These are phyloP conservation scores for Taphrorychus bicolor DNA, from an alignment of 2,888 invertebrate species.

Conservation along the genomic window DNA sequence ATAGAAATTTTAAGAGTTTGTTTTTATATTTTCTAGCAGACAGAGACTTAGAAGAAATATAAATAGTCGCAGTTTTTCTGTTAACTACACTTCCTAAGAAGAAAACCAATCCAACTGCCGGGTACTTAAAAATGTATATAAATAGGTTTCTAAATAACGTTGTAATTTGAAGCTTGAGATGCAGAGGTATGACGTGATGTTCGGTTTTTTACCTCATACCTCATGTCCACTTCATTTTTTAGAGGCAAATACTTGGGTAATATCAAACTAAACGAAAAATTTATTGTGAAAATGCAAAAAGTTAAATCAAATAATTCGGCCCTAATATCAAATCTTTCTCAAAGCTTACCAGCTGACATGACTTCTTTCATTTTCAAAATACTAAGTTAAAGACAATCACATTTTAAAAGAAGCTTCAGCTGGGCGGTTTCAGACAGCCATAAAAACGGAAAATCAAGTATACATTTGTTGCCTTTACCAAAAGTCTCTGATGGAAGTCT, in stretches of 20 bases:
- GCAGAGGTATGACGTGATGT: too few relatives aligned
- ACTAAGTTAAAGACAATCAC: neutral
- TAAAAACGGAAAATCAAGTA: constrained; percentile 12
- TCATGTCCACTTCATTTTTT: too few relatives aligned
- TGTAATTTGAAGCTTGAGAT: too few relatives aligned
- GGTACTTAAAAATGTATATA: constrained; percentile 16
- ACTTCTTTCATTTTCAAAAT: neutral
- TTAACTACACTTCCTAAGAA: neutral
- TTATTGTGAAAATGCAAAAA: neutral
- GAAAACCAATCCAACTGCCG: constrained; percentile 6
- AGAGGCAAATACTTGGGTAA: too few relatives aligned
- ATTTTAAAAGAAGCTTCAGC: neutral
- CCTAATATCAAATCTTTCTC: constrained; percentile 43
- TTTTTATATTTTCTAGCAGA: neutral
- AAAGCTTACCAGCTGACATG: neutral
- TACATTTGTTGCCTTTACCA: constrained; percentile 51
- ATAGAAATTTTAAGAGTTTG: neutral
- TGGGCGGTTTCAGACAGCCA: neutral
- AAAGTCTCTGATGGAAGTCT: constrained; percentile 60
- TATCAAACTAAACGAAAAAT: too few relatives aligned
- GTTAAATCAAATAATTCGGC: neutral
- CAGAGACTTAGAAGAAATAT: neutral
- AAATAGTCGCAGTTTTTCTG: neutral
- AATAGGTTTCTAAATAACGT: too few relatives aligned
- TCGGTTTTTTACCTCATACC: too few relatives aligned